Conservation (phyloP, 2,113 vertebrate genomes). For the Dromaius novaehollandiae region DNA sequence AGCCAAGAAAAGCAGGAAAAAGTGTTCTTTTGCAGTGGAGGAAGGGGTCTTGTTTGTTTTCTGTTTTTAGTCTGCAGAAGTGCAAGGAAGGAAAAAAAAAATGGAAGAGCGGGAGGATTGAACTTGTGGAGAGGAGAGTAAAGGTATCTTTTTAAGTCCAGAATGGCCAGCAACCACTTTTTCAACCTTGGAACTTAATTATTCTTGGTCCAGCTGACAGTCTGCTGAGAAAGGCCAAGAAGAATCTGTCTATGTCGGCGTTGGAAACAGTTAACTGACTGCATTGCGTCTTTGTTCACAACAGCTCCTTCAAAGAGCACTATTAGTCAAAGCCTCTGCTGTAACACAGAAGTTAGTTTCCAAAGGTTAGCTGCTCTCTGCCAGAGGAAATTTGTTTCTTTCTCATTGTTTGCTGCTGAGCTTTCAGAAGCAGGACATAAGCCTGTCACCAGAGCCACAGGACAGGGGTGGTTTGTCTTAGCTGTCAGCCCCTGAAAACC, state of each 20-base stretch:
- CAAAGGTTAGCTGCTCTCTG: background rate
- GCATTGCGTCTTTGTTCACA: background rate
- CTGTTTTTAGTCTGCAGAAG: background rate
- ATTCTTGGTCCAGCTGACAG: constrained; percentile 50
- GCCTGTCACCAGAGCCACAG: background rate
- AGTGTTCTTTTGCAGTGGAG: background rate
- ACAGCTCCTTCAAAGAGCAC: background rate
- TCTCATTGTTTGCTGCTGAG: background rate
- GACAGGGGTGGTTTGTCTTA: background rate
- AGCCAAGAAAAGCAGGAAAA: constrained; percentile 34
- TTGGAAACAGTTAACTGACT: background rate
- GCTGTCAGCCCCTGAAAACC: background rate
- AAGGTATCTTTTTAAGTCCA: constrained; percentile 43
- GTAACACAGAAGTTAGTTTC: background rate
- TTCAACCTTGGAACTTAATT: constrained; percentile 37
- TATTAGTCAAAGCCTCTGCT: background rate
- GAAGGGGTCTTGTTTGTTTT: constrained; percentile 33
- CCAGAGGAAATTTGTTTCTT: background rate
- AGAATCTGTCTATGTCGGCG: background rate
- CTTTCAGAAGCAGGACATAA: background rate
- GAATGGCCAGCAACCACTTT: constrained; percentile 18
- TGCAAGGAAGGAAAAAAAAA: constrained; percentile 27
- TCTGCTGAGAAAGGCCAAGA: background rate
- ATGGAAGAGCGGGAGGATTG: constrained; percentile 11
- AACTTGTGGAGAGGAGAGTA: background rate